A percentile compares a stretch with the other conserved stretches of the same genome.
Conservation (phyloP, 2,888 invertebrate species). For the Parasteatoda lunata region DNA sequence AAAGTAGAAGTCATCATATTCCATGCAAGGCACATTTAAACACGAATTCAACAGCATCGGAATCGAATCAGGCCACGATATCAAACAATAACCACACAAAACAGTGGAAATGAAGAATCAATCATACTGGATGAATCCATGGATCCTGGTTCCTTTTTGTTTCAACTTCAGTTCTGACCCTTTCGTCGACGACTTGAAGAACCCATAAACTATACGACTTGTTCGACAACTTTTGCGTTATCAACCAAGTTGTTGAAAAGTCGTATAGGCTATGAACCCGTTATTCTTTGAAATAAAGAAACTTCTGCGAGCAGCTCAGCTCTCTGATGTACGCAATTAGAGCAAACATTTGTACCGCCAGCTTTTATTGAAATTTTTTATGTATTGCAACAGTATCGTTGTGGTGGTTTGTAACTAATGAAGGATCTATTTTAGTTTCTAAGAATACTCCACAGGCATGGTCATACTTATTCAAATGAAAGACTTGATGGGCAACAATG, state of each 20-base stretch:
- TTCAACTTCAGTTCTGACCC: background rate
- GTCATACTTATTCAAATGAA: too few relatives aligned
- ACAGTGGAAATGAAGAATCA: background rate
- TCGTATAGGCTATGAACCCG: slow-evolving; percentile 60
- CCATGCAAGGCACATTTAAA: slow-evolving; percentile 36
- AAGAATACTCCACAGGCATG: too few relatives aligned
- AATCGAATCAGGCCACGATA: slow-evolving; percentile 32
- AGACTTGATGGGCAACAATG: too few relatives aligned
- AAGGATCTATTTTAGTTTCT: too few relatives aligned
- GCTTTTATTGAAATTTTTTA: too few relatives aligned
- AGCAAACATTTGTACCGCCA: too few relatives aligned
- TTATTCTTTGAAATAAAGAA: background rate
- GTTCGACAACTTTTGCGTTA: slow-evolving; percentile 68
- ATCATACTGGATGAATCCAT: background rate
- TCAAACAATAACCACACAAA: slow-evolving; percentile 15
- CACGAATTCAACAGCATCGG: slow-evolving; percentile 11
- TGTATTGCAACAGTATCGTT: too few relatives aligned
- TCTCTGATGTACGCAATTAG: too few relatives aligned
- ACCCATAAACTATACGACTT: slow-evolving; percentile 65
- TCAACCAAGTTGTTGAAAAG: slow-evolving; percentile 68
- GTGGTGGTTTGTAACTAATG: too few relatives aligned
- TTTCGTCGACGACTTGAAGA: slow-evolving; percentile 15
- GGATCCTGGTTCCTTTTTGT: background rate
- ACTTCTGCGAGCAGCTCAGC: background rate
- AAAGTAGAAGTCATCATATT: background rate